Evolutionary conservation across 2,888 invertebrate genomes (phyloP).

Genomic region (Caenorhabditis wallacei): DNA sequence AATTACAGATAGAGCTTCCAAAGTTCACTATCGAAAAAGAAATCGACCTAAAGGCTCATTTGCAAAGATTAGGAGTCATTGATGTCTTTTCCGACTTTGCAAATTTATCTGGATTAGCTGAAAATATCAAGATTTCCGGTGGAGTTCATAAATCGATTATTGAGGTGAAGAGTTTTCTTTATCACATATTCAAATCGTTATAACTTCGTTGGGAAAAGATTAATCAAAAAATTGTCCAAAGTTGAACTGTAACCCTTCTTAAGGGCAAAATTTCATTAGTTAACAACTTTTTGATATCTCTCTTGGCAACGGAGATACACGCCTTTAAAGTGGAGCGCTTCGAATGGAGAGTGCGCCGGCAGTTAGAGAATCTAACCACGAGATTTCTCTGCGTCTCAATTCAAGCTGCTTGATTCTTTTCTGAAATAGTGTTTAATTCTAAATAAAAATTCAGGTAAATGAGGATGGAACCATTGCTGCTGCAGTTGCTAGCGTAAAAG

Average conservation of each 20-base stretch:
- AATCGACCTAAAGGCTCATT: conserved; percentile 18
- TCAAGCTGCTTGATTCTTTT: no score
- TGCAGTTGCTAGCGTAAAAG: conserved; percentile 69
- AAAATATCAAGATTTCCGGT: conserved; percentile 74
- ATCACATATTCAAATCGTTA: neutral
- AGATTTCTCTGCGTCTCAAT: no score
- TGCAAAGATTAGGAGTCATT: conserved; percentile 49
- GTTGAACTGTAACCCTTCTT: no score
- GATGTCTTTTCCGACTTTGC: conserved; percentile 54
- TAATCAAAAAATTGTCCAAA: no score
- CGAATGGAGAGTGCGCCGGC: no score
- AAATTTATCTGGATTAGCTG: conserved; percentile 56
- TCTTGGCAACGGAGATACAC: no score
- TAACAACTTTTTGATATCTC: no score
- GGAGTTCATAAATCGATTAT: conserved; percentile 79
- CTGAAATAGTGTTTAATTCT: neutral
- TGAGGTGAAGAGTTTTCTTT: conserved; percentile 69
- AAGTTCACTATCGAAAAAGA: conserved; percentile 64
- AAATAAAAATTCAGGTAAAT: conserved; percentile 31
- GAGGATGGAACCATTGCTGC: conserved; percentile 77
- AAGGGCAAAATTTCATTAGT: no score
- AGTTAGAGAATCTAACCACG: no score
- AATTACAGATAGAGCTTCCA: conserved; percentile 58
- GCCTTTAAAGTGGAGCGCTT: no score
- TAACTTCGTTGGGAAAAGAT: no score